Evolutionary conservation across 2,888 invertebrate species (phyloP).

Genomic region (Ophion slaviceki): DNA sequence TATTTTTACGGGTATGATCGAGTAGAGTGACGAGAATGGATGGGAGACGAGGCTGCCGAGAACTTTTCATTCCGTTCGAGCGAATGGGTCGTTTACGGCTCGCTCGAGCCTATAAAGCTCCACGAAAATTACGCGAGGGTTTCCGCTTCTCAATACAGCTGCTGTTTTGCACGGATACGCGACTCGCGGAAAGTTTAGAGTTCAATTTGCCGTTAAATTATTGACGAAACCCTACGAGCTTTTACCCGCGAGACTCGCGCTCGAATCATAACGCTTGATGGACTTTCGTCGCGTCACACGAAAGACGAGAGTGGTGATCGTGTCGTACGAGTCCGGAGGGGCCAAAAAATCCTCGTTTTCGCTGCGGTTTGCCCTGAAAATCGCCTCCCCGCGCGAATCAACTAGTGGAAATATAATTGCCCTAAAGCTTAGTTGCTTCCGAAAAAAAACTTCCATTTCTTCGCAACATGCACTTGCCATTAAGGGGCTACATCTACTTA

Average conservation of each 20-base stretch:
- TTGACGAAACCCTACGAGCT: conserved; percentile 79
- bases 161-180: conserved; percentile 55
- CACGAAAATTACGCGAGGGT: conserved; percentile 71
- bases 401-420: conserved; percentile 10
- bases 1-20: conserved; percentile 29
- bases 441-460: not conserved
- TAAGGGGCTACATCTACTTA: too few species aligned
- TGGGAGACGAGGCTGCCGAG: conserved; percentile 36
- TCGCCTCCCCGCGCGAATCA: not conserved
- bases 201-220: conserved; percentile 82
- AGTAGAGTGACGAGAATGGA: conserved; percentile 18
- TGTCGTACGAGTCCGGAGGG: conserved; percentile 2
- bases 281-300: conserved; percentile 17
- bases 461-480: not conserved
- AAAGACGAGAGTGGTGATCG: conserved; percentile 10
- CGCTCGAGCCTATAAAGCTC: conserved; percentile 48
- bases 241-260: not conserved
- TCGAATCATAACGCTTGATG: too few species aligned
- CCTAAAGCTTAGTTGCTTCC: conserved; percentile 1
- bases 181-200: conserved; percentile 75
- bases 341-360: not conserved
- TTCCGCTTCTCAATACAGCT: conserved; percentile 36
- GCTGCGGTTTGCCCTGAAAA: conserved; percentile 23
- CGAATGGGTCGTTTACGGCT: conserved; percentile 63
- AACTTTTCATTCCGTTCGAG: conserved; percentile 69